These are phyloP conservation scores for Hybos culiciformis DNA, from an alignment of 2,888 invertebrate species.

Conservation along the genomic window DNA sequence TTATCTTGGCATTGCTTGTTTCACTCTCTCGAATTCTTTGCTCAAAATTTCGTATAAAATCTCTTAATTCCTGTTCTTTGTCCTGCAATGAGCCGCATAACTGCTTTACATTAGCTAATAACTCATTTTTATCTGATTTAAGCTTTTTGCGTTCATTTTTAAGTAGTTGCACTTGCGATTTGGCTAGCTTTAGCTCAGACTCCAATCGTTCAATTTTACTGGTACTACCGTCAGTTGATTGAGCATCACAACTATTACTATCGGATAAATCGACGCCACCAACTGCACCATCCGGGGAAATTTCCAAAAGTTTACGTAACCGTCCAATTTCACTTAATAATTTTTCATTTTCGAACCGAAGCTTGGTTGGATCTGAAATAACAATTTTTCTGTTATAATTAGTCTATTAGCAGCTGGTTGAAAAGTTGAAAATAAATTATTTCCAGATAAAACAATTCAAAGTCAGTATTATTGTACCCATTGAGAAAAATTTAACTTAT, in stretches of 20 bases:
- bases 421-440: no score
- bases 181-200: constrained; percentile 33
- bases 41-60: constrained; percentile 90
- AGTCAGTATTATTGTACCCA: no score
- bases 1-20: constrained; percentile 43
- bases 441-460: no score
- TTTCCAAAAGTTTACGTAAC: constrained; percentile 36
- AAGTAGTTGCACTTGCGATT: constrained; percentile 44
- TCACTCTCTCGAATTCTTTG: constrained; percentile 74
- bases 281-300: constrained; percentile 45
- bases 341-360: constrained; percentile 60
- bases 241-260: constrained; percentile 33
- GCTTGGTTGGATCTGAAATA: constrained; percentile 26
- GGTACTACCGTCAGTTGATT: constrained; percentile 28
- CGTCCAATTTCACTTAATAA: constrained; percentile 38
- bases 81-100: constrained; percentile 86
- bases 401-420: no score
- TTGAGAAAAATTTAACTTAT: no score
- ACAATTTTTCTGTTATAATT: no score
- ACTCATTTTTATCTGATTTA: constrained; percentile 86
- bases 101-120: constrained; percentile 88
- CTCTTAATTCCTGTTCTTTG: constrained; percentile 83
- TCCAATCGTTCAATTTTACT: constrained; percentile 39
- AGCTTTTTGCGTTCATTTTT: constrained; percentile 82
- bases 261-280: constrained; percentile 34